Conservation (phyloP, 1,140 invertebrate genomes). For the Caenorhabditis briggsae region DNA sequence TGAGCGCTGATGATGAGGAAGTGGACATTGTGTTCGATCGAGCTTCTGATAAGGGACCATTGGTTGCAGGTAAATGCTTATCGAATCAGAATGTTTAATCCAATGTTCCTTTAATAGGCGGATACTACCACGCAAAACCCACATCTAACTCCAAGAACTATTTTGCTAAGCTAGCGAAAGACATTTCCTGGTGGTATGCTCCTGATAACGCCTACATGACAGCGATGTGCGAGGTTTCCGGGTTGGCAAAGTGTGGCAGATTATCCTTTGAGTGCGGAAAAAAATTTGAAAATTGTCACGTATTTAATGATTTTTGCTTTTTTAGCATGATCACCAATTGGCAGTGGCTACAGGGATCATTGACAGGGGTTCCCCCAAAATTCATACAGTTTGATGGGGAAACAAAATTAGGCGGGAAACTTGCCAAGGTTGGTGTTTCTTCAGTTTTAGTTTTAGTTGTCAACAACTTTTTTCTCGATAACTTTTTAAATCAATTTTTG, state of each 20-base stretch:
- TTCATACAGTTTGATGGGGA: constrained; percentile 76
- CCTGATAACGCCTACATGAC: constrained; percentile 70
- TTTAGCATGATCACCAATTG: constrained; percentile 75
- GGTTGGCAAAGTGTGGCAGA: constrained; percentile 63
- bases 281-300: constrained; percentile 27
- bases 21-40: constrained; percentile 67
- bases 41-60: constrained; percentile 61
- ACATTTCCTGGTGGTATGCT: constrained; percentile 69
- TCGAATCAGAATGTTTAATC: neutral
- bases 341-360: constrained; percentile 71
- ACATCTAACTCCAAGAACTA: constrained; percentile 58
- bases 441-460: too few species aligned
- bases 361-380: constrained; percentile 60
- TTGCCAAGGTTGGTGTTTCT: constrained; percentile 61
- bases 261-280: constrained; percentile 65
- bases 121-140: constrained; percentile 65
- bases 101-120: constrained; percentile 57
- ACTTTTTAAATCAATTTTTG: neutral
- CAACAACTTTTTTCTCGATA: constrained; percentile 26
- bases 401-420: constrained; percentile 74
- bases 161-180: constrained; percentile 60
- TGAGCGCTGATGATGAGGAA: constrained; percentile 16
- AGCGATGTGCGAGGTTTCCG: constrained; percentile 60
- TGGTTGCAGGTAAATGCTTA: constrained; percentile 62
- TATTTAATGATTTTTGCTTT: neutral